Evolutionary conservation across 35 echinoderm and acorn worm genomes (phyloP), one percentile per base, ranked within the genome.

Genomic region (Apostichopus parvimensis): DNA sequence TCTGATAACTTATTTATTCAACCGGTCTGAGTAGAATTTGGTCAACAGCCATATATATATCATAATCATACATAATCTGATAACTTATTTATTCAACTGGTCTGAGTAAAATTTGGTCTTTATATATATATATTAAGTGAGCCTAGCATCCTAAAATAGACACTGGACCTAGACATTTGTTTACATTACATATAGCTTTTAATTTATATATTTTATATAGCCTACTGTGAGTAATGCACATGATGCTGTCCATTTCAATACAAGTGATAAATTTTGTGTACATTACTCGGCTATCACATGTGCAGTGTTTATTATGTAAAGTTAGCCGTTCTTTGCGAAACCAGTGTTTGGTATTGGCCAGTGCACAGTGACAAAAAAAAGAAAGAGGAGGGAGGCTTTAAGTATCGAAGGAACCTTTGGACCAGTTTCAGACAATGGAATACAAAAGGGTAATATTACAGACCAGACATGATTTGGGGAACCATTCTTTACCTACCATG

Each of bases 391-490:
- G 71, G 12, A 73, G n/a, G 71, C 0, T 75, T 24, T 75, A 75
- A 75, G n/a, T 18, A 83, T 57, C 17, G 4, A 56, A 56, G 80
- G 52, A 83, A 83, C 80, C 80, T 83, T 83, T 83, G 80, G 80
- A 83, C 80, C 80, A 83, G 80, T 83, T 83, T 83, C 80, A 83
- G 80, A 83, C 80, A 83, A 83, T 83, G 56, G 80, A 83, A 83
- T 83, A 83, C 52, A 56, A 83, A 83, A 83, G 80, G 34, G 53
- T 83, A 54, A 13, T 56, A 83, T 83, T 54, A 83, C 80, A 83
- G 80, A 83, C 54, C 80, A 83, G 80, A 83, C 80, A 83, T 83
- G 80, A 56, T 83, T 6, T 83, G 55, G 15, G 52, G 53, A 83
- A 55, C 80, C 20, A 52, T 83, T 56, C 18, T 18, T 34, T 14